Conservation (phyloP, 2,888 invertebrate genomes). For the Heliconius cydno region DNA sequence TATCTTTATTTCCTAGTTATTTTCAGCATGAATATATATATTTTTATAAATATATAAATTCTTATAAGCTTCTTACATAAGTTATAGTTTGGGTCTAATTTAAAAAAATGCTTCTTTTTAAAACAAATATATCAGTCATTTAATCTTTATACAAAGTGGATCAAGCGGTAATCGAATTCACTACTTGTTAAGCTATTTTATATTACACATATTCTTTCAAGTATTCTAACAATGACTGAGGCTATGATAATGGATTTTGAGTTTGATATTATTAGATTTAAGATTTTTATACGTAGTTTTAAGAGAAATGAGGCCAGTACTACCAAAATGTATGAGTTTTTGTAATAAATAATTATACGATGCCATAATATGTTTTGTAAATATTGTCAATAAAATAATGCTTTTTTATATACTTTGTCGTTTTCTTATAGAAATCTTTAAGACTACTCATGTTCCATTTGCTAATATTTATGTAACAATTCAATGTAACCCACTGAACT, state of each 20-base stretch:
- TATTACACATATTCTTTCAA: neutral
- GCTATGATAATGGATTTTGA: constrained; percentile 63
- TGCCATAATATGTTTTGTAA: constrained; percentile 31
- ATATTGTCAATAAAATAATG: constrained; percentile 41
- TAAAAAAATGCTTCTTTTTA: too few relatives aligned
- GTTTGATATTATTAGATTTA: constrained; percentile 50
- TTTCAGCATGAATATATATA: too few relatives aligned
- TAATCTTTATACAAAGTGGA: neutral
- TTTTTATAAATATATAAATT: too few relatives aligned
- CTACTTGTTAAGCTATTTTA: neutral
- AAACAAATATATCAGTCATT: neutral
- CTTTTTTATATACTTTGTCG: constrained; percentile 36
- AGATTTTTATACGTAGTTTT: constrained; percentile 22
- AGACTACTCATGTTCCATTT: too few relatives aligned
- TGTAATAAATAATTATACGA: constrained; percentile 29
- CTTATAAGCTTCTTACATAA: too few relatives aligned
- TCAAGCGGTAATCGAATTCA: neutral
- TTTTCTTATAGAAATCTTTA: constrained; percentile 7
- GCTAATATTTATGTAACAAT: neutral
- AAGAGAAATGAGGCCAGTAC: constrained; percentile 37
- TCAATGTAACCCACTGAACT: too few relatives aligned
- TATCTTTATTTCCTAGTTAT: too few relatives aligned
- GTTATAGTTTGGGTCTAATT: too few relatives aligned
- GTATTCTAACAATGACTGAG: constrained; percentile 54
- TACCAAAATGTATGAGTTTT: constrained; percentile 35